Evolutionary conservation across 2,797 vertebrate genomes (phyloP).

Genomic region (Clarias laeviceps): DNA sequence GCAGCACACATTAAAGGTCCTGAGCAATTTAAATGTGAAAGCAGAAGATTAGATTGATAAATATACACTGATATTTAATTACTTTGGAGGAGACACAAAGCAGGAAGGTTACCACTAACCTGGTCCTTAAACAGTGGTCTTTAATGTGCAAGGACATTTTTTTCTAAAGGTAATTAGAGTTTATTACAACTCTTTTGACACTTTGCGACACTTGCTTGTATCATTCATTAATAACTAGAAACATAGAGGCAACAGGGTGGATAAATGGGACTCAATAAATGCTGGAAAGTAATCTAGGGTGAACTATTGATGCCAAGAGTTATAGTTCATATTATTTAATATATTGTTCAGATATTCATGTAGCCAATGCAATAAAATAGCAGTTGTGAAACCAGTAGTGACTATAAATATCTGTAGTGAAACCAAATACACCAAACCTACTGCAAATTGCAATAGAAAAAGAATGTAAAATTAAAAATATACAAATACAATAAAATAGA

Average conservation of each 20-base stretch:
- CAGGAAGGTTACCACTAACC: slow-evolving; percentile 68
- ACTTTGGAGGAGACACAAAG: slow-evolving; percentile 64
- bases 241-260: slow-evolving; percentile 9
- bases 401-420: background rate
- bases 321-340: background rate
- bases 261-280: slow-evolving; percentile 1
- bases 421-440: background rate
- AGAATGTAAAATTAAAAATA: too few relatives aligned
- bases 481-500: too few relatives aligned
- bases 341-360: background rate
- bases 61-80: slow-evolving; percentile 66
- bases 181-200: slow-evolving; percentile 29
- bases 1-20: slow-evolving; percentile 78
- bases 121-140: slow-evolving; percentile 67
- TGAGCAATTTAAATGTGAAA: slow-evolving; percentile 72
- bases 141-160: slow-evolving; percentile 20
- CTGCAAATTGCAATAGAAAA: too few relatives aligned
- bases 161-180: slow-evolving; percentile 54
- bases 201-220: slow-evolving; percentile 5
- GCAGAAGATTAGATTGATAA: slow-evolving; percentile 50
- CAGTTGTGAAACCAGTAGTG: background rate
- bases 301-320: background rate
- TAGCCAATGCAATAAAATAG: background rate
- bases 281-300: background rate
- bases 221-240: slow-evolving; percentile 13